These are phyloP conservation scores for Odocoileus virginianus DNA, from an alignment of 2,113 vertebrate species.

Conservation along the genomic window DNA sequence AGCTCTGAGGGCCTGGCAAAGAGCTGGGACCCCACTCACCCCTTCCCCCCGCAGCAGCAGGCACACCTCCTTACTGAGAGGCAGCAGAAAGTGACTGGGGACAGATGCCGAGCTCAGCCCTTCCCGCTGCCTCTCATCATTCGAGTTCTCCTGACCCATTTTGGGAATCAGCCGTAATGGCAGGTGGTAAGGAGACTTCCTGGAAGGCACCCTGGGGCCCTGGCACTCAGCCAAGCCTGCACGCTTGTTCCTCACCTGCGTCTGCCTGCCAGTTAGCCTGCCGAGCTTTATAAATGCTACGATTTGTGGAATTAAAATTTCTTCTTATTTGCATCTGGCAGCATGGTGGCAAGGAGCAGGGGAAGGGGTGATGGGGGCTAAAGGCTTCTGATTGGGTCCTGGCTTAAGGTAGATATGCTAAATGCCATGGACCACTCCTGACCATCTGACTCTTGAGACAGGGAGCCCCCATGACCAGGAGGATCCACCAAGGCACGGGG, in stretches of 20 bases:
- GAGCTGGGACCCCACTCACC: fast-evolving
- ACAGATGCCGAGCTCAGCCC: not conserved
- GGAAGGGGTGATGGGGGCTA: not conserved
- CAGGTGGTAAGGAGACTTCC: not conserved
- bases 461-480: fast-evolving
- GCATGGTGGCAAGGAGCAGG: not conserved
- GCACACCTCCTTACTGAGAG: not conserved
- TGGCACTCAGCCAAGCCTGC: not conserved
- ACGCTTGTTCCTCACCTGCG: not conserved
- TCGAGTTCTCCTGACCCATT: not conserved
- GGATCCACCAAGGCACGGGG: not conserved
- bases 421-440: fast-evolving
- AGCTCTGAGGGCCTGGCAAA: not conserved
- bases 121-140: not conserved
- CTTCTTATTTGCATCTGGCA: not conserved
- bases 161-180: not conserved
- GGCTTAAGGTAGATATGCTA: not conserved
- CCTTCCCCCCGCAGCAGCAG: not conserved
- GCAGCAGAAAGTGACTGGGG: not conserved
- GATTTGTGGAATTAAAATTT: conserved; percentile 14
- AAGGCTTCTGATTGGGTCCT: not conserved
- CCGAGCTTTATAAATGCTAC: not conserved
- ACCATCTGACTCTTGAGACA: not conserved
- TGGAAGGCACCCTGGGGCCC: conserved; percentile 21
- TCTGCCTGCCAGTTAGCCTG: not conserved